A percentile compares a stretch with the other conserved stretches of the same genome.
Conservation (phyloP, 2,797 vertebrate species). For the Apogon talboti region DNA sequence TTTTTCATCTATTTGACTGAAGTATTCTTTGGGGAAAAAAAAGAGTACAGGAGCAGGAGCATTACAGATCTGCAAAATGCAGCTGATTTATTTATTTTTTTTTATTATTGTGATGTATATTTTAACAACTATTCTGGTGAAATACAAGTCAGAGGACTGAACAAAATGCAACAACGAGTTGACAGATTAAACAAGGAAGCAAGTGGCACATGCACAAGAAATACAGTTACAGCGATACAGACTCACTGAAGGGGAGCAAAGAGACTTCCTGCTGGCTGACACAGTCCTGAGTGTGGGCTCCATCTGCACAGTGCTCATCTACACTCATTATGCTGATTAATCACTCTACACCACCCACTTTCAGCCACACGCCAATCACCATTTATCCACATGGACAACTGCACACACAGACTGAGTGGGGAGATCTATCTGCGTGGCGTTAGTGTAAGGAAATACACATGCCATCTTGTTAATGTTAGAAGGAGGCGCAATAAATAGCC, state of each 20-base stretch:
- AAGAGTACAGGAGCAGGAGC: not conserved
- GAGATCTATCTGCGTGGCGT: slow-evolving; percentile 32
- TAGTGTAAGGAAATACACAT: slow-evolving; percentile 39
- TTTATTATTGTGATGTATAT: not conserved
- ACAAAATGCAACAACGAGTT: slow-evolving; percentile 39
- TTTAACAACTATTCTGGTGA: slow-evolving; percentile 10
- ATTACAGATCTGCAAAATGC: slow-evolving; percentile 1
- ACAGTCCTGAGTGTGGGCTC: slow-evolving; percentile 76
- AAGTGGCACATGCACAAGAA: slow-evolving; percentile 35
- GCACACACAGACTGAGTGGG: slow-evolving; percentile 57
- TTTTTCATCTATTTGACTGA: not conserved
- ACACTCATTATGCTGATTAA: slow-evolving; percentile 81
- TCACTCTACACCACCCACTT: slow-evolving; percentile 79
- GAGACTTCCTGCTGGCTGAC: slow-evolving; percentile 73
- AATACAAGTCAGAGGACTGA: slow-evolving; percentile 33
- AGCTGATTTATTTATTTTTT: slow-evolving; percentile 19
- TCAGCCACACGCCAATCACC: slow-evolving; percentile 79
- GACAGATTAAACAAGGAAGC: slow-evolving; percentile 41
- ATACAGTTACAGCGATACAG: slow-evolving; percentile 52
- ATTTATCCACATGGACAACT: slow-evolving; percentile 75
- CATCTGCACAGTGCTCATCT: slow-evolving; percentile 80
- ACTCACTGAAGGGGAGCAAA: slow-evolving; percentile 56
- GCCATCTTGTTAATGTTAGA: slow-evolving; percentile 29
- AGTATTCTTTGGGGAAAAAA: slow-evolving; percentile 4
- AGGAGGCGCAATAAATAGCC: slow-evolving; percentile 1